Base-by-base conservation (phyloP, 2,797 vertebrate genomes). In the Ptychobarbus kaznakovi region DNA sequence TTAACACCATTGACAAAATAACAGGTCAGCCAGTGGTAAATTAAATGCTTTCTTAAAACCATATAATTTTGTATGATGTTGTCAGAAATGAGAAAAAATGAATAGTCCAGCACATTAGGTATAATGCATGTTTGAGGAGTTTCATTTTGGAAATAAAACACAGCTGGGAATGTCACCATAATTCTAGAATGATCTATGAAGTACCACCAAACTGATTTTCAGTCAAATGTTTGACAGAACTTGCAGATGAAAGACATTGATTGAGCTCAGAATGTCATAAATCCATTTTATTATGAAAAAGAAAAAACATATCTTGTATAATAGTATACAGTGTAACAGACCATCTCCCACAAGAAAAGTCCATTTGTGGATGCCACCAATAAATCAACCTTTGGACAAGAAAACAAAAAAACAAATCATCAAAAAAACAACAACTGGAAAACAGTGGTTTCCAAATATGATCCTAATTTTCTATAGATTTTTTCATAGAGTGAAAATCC, bases 281-380 rank as follows among this genome's bases (percentile, higher is more conserved):
- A 94, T 93, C 92, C 88, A 94, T 95, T 92, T 92, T 88, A 94
- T 93, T 94, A 95, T 94, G 93, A 93, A 94, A 95, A 95, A 95
- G 89, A 42, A 87, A 85, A 92, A 91, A 90, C 92, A 93, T 91
- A 92, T 94, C 79, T 93, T 91, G 78, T 86, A 92, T 92, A 91
- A 94, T 90, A 94, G 89, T 91, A 87, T 95, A 95, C 94, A 95
- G 95, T 96, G 95, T 95, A 95, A 95, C 91, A 95, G 95, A 96
- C 94, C 93, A 90, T 89, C 91, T 93, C 92, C 93, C 92, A 94
- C 92, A 94, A 91, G 90, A 93, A 90, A 89, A 86, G 73, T 92
- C 87, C 88, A 82, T 56, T 84, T 82, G 58, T 77, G 78, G 82
- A 63, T 90, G 88, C 90, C 92, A 89, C 92, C 91, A 87, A 91